Base-by-base conservation (phyloP, 2,797 vertebrate genomes). In the Hybognathus amarus region DNA sequence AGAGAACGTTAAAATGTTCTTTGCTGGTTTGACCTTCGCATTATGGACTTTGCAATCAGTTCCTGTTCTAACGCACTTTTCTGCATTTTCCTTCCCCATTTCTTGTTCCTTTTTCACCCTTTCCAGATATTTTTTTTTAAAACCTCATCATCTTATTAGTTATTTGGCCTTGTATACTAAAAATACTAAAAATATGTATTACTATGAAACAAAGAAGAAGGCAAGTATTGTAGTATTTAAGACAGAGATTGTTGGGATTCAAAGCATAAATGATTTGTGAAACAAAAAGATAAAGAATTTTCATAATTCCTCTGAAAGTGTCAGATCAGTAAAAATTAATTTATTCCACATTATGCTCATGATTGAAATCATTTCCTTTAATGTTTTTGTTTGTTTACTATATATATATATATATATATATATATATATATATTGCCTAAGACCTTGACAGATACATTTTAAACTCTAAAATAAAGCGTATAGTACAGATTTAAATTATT, bases 11-110 rank as follows among this genome's bases (percentile, higher is more conserved):
- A n/a, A 92, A 93, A 91, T 94, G 1, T 88, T 87, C 83, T 86
- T 79, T 92, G 87, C 93, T 84, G 91, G 86, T 89, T 92, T 90
- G 90, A 89, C 94, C 89, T 91, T 93, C 87, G 91, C 86, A 87
- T 93, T 90, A 90, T 90, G 90, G 90, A 93, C 92, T 92, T 92
- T 87, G 90, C 90, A 85, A 91, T 92, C 90, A 89, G 81, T 90
- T 90, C 88, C 85, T 89, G 90, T 92, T 86, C 82, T 88, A 73
- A 89, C 79, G 79, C 18, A 47, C 77, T 87, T 77, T 80, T 83
- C n/a, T 86, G 38, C 67, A 67, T 78, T 24, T 84, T 71, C 17
- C 61, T 84, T 82, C 77, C 83, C 47, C 78, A 69, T 80, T 82
- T 87, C 59, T 77, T 24, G n/a, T 77, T 38, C 61, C 47, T 45